A percentile compares a stretch with the other conserved stretches of the same genome.
Evolutionary conservation across 2,113 vertebrate species (phyloP).

Genomic region (Alexandromys fortis): DNA sequence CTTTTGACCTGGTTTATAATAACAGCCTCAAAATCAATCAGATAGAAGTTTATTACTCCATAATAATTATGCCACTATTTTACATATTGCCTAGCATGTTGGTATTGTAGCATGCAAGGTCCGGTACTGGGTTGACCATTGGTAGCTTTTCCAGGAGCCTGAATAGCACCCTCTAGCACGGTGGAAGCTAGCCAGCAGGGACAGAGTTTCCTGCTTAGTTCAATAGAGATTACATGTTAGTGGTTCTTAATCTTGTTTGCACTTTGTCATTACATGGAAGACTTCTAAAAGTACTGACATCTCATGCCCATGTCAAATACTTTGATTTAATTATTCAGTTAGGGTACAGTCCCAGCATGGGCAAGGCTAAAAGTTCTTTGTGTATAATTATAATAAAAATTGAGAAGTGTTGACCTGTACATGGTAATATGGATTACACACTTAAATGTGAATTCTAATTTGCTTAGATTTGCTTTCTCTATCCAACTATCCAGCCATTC

Average conservation of each 20-base stretch:
- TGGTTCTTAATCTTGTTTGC: slow-evolving; percentile 2
- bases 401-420: slow-evolving; percentile 5
- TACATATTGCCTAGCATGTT: background rate
- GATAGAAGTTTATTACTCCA: background rate
- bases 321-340: slow-evolving; percentile 14
- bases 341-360: background rate
- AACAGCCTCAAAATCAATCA: background rate
- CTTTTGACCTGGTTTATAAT: background rate
- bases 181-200: background rate
- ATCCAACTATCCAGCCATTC: background rate
- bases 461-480: background rate
- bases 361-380: background rate
- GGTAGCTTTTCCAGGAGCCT: background rate
- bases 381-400: slow-evolving; percentile 29
- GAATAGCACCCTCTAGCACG: too few relatives aligned
- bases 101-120: background rate
- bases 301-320: background rate
- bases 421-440: slow-evolving; percentile 12
- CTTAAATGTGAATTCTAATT: slow-evolving; percentile 19
- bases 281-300: slow-evolving; percentile 22
- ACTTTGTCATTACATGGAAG: slow-evolving; percentile 14
- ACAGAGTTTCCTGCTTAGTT: background rate
- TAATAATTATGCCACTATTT: background rate
- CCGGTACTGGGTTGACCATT: background rate
- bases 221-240: background rate